Conservation (phyloP, 2,797 vertebrate genomes). For the Trematomus bernacchii region DNA sequence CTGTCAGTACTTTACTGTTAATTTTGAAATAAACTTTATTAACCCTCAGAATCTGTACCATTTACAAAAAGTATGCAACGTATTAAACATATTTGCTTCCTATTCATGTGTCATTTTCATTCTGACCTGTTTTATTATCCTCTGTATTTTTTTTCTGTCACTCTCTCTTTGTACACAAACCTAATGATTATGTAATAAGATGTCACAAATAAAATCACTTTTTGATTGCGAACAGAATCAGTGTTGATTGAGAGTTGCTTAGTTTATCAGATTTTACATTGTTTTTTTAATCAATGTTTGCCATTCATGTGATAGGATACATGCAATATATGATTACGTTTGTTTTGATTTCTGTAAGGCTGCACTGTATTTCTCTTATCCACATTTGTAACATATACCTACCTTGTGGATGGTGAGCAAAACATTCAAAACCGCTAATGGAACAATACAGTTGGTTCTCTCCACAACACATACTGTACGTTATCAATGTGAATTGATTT, state of each 20-base stretch:
- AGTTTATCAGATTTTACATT: conserved; percentile 44
- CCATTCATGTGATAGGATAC: no score
- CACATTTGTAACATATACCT: no score
- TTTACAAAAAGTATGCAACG: conserved; percentile 51
- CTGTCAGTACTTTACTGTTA: conserved; percentile 55
- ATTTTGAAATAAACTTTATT: conserved; percentile 48
- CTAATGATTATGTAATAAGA: conserved; percentile 43
- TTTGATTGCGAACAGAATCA: conserved; percentile 63
- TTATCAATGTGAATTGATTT: no score
- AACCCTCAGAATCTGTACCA: conserved; percentile 38
- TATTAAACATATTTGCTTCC: conserved; percentile 52
- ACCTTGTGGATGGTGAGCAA: no score
- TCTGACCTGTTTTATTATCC: conserved; percentile 45
- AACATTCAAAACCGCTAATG: no score
- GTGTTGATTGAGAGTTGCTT: conserved; percentile 63
- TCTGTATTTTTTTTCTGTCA: conserved; percentile 59
- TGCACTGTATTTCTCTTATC: no score
- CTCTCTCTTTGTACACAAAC: conserved; percentile 54
- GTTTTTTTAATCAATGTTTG: conserved; percentile 1
- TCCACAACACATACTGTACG: no score
- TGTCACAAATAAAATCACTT: conserved; percentile 54
- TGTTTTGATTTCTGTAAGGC: no score
- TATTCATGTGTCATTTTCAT: conserved; percentile 49
- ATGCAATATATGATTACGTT: no score
- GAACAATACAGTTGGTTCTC: no score